Base-by-base conservation (phyloP, 2,888 invertebrate genomes). In the Chymomyza fuscimana region DNA sequence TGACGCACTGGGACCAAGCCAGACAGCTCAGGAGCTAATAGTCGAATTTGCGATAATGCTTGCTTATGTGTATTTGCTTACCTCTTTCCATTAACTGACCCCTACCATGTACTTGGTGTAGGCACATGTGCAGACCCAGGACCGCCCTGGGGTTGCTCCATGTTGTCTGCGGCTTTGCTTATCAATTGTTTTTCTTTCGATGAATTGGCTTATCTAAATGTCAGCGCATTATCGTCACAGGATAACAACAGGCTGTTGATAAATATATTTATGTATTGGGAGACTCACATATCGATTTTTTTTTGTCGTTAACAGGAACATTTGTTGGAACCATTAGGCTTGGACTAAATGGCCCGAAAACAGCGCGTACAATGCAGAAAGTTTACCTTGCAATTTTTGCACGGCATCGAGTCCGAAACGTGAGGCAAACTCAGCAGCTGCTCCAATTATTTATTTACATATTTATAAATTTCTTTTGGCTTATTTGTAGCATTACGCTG, bases 401-500 rank as follows among this genome's bases (percentile, higher is more conserved):
- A 46, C 40, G 58, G 58, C 58, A 29, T 10, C 7, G 15, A 58
- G 22, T 32, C 60, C 40, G 60, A 62, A 77, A 78, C 78, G 78
- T 70, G 78, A 68, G 22, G 64, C 64, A 58, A 62, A 59, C 64
- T 67, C 67, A 52, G 68, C 77, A 15, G 69, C 68, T 86, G 83
- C 74, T 84, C 83, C 83, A 83, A 79, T 83, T 83, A 83, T 83
- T 74, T 66, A 74, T 22, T 16, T 73, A 12, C 40, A 61, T 74
- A 72, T 75, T 76, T 67, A 62, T 29, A 29, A 12, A 36, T 67
- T 29, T 61, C 65, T 67, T 67, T 74, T 65, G 67, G 52, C 54
- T 46, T 52, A 60, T 52, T 65, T 54, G 54, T 54, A 54, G n/a
- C 54, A 22, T 3, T 54, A 46, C 6, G 54, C 69, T 65, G 62